Evolutionary conservation across 2,888 invertebrate genomes (phyloP).

Genomic region (Hyles lineata): DNA sequence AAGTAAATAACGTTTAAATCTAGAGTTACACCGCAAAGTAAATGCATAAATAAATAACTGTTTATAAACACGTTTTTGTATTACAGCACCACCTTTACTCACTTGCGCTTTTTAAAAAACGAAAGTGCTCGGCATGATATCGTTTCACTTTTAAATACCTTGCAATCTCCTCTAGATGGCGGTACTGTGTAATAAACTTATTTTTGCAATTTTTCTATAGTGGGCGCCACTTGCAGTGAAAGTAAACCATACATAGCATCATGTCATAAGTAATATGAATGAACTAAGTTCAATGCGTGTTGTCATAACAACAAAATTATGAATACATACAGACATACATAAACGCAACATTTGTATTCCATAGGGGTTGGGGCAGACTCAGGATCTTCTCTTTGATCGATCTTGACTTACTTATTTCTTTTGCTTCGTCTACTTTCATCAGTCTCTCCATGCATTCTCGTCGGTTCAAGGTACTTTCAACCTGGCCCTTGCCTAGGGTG

Average conservation of each 20-base stretch:
- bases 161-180: slow-evolving; percentile 38
- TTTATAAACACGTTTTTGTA: slow-evolving; percentile 33
- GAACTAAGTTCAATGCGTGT: not conserved
- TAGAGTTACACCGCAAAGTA: slow-evolving; percentile 37
- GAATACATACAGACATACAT: not conserved
- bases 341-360: too few relatives aligned
- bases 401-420: too few relatives aligned
- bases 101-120: not conserved
- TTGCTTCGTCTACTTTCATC: too few relatives aligned
- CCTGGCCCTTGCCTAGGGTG: too few relatives aligned
- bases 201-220: not conserved
- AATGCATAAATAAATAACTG: slow-evolving; percentile 37
- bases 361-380: too few relatives aligned
- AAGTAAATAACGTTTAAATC: slow-evolving; percentile 35
- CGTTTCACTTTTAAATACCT: slow-evolving; percentile 11
- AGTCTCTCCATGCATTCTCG: too few relatives aligned
- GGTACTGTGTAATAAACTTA: not conserved
- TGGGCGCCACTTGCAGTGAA: slow-evolving; percentile 7
- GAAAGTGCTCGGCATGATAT: not conserved
- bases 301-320: not conserved
- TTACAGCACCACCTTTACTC: slow-evolving; percentile 42
- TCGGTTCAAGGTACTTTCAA: too few relatives aligned
- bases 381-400: too few relatives aligned
- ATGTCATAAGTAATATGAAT: not conserved
- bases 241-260: not conserved